Base-by-base conservation (phyloP, 1,140 invertebrate species). In the Theocolax elegans region DNA sequence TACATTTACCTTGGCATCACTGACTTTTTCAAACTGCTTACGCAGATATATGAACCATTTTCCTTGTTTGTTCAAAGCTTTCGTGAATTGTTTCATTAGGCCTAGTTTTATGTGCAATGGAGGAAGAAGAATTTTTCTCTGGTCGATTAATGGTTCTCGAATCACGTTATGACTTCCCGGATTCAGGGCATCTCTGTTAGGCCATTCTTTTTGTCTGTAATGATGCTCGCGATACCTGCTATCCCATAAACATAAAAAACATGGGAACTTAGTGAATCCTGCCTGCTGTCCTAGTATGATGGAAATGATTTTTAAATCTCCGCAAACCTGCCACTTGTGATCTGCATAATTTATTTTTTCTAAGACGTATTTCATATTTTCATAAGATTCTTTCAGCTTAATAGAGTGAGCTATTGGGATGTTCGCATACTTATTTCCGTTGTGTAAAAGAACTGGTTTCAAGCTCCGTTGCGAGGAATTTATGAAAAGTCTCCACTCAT, bases 21-120 rank as follows among this genome's bases (percentile, higher is more conserved):
- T n/a, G n/a, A n/a, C n/a, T n/a, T n/a, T n/a, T n/a, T n/a, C n/a
- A n/a, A n/a, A n/a, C n/a, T n/a, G n/a, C n/a, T n/a, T n/a, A n/a
- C n/a, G n/a, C n/a, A n/a, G n/a, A n/a, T n/a, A n/a, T n/a, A n/a
- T n/a, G n/a, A n/a, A n/a, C n/a, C n/a, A n/a, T n/a, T n/a, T n/a
- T n/a, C n/a, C n/a, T n/a, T n/a, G n/a, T n/a, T n/a, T n/a, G n/a
- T n/a, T n/a, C n/a, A n/a, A n/a, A n/a, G n/a, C 73, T 71, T 79
- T 79, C 12, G 79, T 75, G 74, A 82, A 80, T 67, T 81, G 72
- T 72, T 81, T 84, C n/a, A 81, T 62, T 10, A 83, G 49, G 2
- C 79, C 75, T 46, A 85, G 75, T 62, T 85, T 85, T 21, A 85
- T 80, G 71, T 84, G 79, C 38, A 85, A 72, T 42, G 78, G 80